Evolutionary conservation across 1,140 invertebrate genomes (phyloP).

Genomic region (Lucilia sericata): DNA sequence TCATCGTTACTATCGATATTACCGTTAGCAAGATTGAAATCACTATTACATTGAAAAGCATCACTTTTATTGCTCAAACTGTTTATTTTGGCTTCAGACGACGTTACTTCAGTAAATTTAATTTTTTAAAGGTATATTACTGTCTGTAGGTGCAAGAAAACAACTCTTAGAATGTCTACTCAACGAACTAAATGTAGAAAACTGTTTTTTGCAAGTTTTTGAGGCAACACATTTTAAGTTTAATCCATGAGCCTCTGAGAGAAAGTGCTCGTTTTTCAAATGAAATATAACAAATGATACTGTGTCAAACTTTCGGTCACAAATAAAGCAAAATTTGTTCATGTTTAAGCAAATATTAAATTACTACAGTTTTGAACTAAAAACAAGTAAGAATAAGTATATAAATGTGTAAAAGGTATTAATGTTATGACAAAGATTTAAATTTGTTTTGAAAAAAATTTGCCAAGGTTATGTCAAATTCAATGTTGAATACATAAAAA

Average conservation of each 20-base stretch:
- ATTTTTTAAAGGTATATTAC: not conserved
- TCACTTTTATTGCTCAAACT: no score
- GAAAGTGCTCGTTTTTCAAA: slow-evolving; percentile 16
- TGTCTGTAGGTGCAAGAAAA: not conserved
- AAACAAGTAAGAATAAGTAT: no score
- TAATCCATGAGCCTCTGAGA: not conserved
- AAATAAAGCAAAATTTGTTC: slow-evolving; percentile 25
- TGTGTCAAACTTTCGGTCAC: not conserved
- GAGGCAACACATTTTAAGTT: not conserved
- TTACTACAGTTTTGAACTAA: no score
- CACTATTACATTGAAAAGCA: not conserved
- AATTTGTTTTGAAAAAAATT: no score
- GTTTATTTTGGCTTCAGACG: no score
- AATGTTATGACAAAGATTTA: no score
- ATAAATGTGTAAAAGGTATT: no score
- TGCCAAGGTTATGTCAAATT: no score
- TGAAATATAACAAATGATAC: slow-evolving; percentile 11
- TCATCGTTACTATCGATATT: not conserved
- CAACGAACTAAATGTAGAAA: slow-evolving; percentile 24
- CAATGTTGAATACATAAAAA: no score
- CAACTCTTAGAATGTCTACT: slow-evolving; percentile 4
- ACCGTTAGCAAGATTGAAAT: not conserved
- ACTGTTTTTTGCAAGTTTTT: not conserved
- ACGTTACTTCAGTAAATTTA: no score
- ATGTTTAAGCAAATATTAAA: not conserved